These are phyloP conservation scores for Coptodon rendalli DNA, from an alignment of 2,113 vertebrate species.

Conservation along the genomic window DNA sequence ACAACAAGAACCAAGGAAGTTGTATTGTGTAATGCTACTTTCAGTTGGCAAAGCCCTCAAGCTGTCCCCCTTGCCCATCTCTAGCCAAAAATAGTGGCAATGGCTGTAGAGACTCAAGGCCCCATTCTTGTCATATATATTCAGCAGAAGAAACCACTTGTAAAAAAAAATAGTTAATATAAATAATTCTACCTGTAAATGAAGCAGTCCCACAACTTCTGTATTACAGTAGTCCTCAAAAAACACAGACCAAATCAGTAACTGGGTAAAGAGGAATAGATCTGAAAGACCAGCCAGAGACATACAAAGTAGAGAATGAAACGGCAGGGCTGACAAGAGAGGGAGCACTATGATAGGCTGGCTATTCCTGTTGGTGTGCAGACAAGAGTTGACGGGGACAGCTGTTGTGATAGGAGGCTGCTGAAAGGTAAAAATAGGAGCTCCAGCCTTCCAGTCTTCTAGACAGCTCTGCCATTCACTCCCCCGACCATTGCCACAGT, in stretches of 20 bases:
- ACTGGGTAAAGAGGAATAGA: background rate
- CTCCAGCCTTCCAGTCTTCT: background rate
- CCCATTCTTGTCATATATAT: background rate
- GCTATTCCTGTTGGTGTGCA: constrained; percentile 63
- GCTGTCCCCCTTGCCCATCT: background rate
- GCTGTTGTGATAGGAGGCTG: constrained; percentile 75
- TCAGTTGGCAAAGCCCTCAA: background rate
- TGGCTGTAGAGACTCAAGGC: background rate
- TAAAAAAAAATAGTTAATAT: background rate
- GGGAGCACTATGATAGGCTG: constrained; percentile 39
- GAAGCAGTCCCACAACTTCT: constrained; percentile 7
- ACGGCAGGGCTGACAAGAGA: background rate
- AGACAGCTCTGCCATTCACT: background rate
- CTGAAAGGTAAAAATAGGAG: constrained; percentile 77
- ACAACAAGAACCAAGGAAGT: background rate
- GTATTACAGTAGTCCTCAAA: background rate
- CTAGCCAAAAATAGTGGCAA: constrained; percentile 60
- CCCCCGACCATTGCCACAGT: constrained; percentile 16
- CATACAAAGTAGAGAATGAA: background rate
- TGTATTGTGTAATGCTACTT: background rate
- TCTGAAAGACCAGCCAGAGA: background rate
- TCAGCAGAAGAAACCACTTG: background rate
- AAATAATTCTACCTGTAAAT: constrained; percentile 39
- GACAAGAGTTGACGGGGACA: constrained; percentile 70
- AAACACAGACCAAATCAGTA: background rate